These are phyloP conservation scores for Hemitrygon akajei DNA, from an alignment of 2,797 vertebrate species.

Conservation along the genomic window DNA sequence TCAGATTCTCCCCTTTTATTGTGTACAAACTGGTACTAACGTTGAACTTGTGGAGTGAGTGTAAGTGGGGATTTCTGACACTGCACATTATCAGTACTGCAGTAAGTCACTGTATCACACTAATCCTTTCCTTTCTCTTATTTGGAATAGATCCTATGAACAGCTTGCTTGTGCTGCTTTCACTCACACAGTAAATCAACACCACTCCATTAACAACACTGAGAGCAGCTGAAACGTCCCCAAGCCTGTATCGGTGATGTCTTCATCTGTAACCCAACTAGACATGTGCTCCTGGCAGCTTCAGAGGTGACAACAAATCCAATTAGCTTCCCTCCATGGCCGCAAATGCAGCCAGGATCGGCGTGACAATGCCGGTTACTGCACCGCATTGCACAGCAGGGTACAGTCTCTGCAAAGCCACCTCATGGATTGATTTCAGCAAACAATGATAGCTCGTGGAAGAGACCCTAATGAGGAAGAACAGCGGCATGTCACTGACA, in stretches of 20 bases:
- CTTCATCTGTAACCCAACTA: slow-evolving; percentile 98
- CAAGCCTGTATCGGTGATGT: slow-evolving; percentile 96
- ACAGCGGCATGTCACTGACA: slow-evolving; percentile 22
- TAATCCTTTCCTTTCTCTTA: slow-evolving; percentile 52
- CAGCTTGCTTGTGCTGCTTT: slow-evolving; percentile 83
- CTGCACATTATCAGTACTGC: not conserved
- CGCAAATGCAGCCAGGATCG: slow-evolving; percentile 56
- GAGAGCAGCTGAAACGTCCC: slow-evolving; percentile 96
- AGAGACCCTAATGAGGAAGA: slow-evolving; percentile 23
- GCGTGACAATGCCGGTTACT: slow-evolving; percentile 64
- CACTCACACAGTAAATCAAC: slow-evolving; percentile 80
- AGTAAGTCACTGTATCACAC: slow-evolving; percentile 23
- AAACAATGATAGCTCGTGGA: slow-evolving; percentile 10
- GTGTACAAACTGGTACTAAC: not conserved
- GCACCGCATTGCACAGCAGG: slow-evolving; percentile 62
- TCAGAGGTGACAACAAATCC: slow-evolving; percentile 99
- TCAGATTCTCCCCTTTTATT: not conserved
- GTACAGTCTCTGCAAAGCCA: slow-evolving; percentile 46
- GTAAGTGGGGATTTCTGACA: not conserved
- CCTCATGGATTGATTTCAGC: slow-evolving; percentile 31
- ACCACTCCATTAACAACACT: slow-evolving; percentile 88
- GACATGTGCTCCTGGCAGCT: slow-evolving; percentile 94
- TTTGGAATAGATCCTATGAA: slow-evolving; percentile 72
- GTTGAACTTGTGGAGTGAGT: not conserved
- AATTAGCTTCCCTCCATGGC: slow-evolving; percentile 96